phyloP scores from a whole-genome alignment of 2,797 vertebrate species.

The Miichthys miiuy region DNA sequence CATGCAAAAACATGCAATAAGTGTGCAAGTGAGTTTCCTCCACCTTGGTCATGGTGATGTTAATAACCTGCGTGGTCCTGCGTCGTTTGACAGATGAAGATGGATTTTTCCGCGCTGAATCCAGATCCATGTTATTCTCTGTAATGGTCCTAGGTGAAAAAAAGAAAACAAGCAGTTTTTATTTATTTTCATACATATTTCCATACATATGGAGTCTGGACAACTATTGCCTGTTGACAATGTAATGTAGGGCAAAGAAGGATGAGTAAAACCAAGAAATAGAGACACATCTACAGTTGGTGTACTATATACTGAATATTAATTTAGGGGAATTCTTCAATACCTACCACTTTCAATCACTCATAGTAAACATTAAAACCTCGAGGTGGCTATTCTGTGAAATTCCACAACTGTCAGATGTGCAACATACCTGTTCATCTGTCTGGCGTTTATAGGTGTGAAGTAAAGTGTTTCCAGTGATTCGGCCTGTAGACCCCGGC shows the following conservation, averaged over 20 bases:
- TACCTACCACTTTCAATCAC: not conserved
- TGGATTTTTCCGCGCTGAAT: constrained; percentile 83
- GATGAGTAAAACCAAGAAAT: not conserved
- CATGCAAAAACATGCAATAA: constrained; percentile 24
- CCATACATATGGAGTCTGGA: not conserved
- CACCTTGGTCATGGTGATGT: constrained; percentile 95
- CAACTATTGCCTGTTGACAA: not conserved
- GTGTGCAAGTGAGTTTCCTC: constrained; percentile 46
- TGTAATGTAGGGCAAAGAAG: not conserved
- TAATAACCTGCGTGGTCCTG: constrained; percentile 92
- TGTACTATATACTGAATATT: not conserved
- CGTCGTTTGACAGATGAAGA: constrained; percentile 85
- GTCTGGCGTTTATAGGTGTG: constrained; percentile 86
- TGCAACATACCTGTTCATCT: constrained; percentile 55
- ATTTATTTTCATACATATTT: not conserved
- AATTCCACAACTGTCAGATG: not conserved
- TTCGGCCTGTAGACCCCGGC: constrained; percentile 77
- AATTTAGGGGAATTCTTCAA: not conserved
- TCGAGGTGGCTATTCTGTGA: not conserved
- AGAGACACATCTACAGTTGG: not conserved
- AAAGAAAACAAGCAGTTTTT: not conserved
- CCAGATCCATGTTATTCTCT: constrained; percentile 77
- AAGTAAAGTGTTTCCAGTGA: constrained; percentile 94
- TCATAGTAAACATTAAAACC: not conserved
- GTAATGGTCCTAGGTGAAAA: constrained; percentile 42